Evolutionary conservation across 2,113 vertebrate genomes (phyloP).

Genomic region (Pardalotus punctatus): DNA sequence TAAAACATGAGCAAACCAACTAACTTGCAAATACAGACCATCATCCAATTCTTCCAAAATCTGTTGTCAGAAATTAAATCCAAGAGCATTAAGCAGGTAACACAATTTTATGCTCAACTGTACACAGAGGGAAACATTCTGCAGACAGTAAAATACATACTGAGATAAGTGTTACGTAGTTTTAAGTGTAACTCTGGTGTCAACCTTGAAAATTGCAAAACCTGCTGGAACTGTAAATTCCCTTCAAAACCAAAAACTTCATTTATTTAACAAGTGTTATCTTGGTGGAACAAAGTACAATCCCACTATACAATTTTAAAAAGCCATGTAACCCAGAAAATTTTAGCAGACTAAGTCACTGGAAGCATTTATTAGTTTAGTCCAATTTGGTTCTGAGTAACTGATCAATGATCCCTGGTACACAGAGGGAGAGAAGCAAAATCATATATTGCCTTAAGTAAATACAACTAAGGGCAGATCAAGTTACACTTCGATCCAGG

Average conservation of each 20-base stretch:
- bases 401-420: not conserved
- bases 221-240: not conserved
- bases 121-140: not conserved
- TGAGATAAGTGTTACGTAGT: fast-evolving
- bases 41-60: not conserved
- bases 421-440: not conserved
- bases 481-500: not conserved
- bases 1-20: not conserved
- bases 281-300: not conserved
- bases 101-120: not conserved
- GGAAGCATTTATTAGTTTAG: not conserved
- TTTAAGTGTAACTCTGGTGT: not conserved
- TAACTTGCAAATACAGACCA: not conserved
- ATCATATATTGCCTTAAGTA: not conserved
- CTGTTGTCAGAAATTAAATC: not conserved
- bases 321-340: not conserved
- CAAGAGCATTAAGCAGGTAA: not conserved
- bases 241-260: not conserved
- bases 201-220: not conserved
- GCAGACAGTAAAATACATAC: not conserved
- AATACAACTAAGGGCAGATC: not conserved
- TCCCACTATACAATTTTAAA: not conserved
- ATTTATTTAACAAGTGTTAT: not conserved
- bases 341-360: not conserved
- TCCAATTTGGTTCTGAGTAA: not conserved